These are phyloP conservation scores for Drosophila neutralis DNA, from an alignment of 2,888 invertebrate genomes.

Conservation along the genomic window DNA sequence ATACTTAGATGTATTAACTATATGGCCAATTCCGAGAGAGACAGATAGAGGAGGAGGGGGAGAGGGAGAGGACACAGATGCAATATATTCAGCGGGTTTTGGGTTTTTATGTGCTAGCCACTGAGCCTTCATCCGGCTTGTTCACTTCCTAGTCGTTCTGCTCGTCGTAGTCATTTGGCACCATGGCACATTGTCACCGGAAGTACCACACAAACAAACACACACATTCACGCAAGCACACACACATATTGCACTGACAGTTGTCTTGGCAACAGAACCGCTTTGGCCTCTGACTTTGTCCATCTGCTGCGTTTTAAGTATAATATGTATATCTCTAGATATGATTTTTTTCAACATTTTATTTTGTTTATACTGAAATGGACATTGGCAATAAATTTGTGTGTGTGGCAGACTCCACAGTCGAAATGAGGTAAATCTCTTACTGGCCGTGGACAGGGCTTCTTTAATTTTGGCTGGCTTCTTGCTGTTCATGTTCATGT, in stretches of 20 bases:
- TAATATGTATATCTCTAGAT: background rate
- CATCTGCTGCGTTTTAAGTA: conserved; percentile 40
- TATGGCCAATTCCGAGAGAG: background rate
- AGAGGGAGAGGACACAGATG: conserved; percentile 4
- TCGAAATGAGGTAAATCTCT: conserved; percentile 20
- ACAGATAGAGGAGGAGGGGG: background rate
- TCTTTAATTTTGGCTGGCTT: background rate
- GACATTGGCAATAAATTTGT: conserved; percentile 62
- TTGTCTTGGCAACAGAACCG: conserved; percentile 68
- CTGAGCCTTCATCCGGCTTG: conserved; percentile 65
- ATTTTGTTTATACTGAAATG: conserved; percentile 55
- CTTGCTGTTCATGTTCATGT: conserved; percentile 5
- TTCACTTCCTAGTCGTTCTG: conserved; percentile 58
- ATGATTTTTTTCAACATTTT: conserved; percentile 13
- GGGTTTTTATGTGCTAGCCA: conserved; percentile 36
- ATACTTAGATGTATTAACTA: conserved; percentile 14
- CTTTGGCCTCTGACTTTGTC: conserved; percentile 35
- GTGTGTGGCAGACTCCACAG: conserved; percentile 58
- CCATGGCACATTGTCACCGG: conserved; percentile 78
- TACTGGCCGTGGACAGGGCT: conserved; percentile 3
- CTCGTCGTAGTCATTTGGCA: conserved; percentile 57
- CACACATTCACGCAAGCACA: conserved; percentile 22
- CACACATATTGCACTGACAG: conserved; percentile 48
- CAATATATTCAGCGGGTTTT: conserved; percentile 46
- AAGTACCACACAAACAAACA: conserved; percentile 62